phyloP scores from a whole-genome alignment of 1,140 invertebrate species.

The Parasteatoda tepidariorum region DNA sequence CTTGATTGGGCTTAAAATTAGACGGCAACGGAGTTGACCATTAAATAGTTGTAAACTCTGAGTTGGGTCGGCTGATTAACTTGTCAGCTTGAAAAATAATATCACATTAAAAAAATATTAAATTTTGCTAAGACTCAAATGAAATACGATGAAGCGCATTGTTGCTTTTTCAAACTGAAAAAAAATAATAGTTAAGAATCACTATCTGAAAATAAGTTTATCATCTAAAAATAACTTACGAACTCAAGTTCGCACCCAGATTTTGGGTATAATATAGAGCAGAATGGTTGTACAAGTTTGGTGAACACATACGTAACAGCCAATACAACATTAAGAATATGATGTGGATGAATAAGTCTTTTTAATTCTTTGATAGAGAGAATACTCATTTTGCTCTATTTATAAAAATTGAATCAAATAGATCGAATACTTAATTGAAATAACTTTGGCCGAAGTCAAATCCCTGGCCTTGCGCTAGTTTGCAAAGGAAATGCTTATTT shows the following conservation, averaged over 20 bases:
- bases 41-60: background rate
- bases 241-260: conserved; percentile 84
- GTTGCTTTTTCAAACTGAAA: background rate
- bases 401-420: background rate
- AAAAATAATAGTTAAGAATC: conserved; percentile 23
- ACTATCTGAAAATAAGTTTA: conserved; percentile 54
- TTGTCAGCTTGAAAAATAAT: too few species aligned
- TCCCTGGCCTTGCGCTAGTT: too few species aligned
- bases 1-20: too few species aligned
- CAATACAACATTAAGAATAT: conserved; percentile 86
- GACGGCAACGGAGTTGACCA: too few species aligned
- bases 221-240: conserved; percentile 69
- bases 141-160: too few species aligned
- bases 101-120: too few species aligned
- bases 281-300: conserved; percentile 79
- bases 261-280: conserved; percentile 76
- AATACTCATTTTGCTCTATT: conserved; percentile 57
- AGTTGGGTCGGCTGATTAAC: too few species aligned
- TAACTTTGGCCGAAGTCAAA: too few species aligned
- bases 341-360: conserved; percentile 84
- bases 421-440: too few species aligned
- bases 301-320: conserved; percentile 83
- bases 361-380: conserved; percentile 76
- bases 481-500: too few species aligned
- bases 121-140: too few species aligned